phyloP scores from a whole-genome alignment of 2,797 vertebrate species.

The Masticophis lateralis region DNA sequence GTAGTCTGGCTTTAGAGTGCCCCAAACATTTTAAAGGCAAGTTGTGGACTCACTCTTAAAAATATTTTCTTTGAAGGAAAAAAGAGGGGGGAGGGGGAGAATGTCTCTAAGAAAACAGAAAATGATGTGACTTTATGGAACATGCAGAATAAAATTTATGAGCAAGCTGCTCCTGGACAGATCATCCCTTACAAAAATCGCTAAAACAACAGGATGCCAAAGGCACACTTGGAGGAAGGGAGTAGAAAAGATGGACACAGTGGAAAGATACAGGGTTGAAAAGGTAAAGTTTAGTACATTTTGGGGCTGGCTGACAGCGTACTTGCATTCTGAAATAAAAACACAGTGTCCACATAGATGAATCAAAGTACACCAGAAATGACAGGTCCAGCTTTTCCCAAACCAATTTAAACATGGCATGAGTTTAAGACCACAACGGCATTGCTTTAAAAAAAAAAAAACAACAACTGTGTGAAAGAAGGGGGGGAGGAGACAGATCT shows the following conservation, averaged over 20 bases:
- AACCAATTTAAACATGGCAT: not conserved
- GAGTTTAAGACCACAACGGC: not conserved
- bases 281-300: not conserved
- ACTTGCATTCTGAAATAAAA: not conserved
- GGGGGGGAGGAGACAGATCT: not conserved
- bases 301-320: not conserved
- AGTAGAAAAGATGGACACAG: not conserved
- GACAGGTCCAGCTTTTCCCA: not conserved
- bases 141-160: conserved; percentile 22
- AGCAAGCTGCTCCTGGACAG: conserved; percentile 4
- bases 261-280: conserved; percentile 16
- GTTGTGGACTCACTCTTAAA: conserved; percentile 47
- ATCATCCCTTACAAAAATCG: not conserved
- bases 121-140: not conserved
- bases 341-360: not conserved
- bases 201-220: conserved; percentile 12
- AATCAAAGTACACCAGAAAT: too few species aligned
- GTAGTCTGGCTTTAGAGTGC: conserved; percentile 40
- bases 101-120: conserved; percentile 58
- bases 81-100: not conserved
- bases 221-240: not conserved
- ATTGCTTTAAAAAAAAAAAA: not conserved
- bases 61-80: conserved; percentile 55
- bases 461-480: not conserved
- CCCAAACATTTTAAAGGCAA: conserved; percentile 31